A percentile compares a stretch with the other conserved stretches of the same genome.
phyloP scores from a whole-genome alignment of 2,888 invertebrate genomes.

The Clistopyga incitator region DNA sequence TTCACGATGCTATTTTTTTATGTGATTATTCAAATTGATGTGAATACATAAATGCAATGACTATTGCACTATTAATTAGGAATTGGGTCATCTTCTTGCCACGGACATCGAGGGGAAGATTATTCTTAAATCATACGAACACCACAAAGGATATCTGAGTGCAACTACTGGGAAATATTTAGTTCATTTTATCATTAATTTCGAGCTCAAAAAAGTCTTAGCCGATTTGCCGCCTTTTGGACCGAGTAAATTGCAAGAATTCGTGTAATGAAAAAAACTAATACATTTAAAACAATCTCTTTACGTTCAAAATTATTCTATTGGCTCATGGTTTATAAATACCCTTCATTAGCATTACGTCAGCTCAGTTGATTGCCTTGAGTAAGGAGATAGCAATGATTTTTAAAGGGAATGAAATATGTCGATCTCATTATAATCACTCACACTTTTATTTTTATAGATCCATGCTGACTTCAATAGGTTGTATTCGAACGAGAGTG shows the following conservation, averaged over 20 bases:
- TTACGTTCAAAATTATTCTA: background rate
- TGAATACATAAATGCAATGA: background rate
- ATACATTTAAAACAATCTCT: background rate
- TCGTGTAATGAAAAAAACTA: background rate
- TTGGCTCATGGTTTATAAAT: background rate
- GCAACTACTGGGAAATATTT: background rate
- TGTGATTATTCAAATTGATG: too few relatives aligned
- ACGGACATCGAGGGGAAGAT: background rate
- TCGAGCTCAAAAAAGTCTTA: background rate
- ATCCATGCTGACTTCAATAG: constrained; percentile 10
- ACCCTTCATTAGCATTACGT: background rate
- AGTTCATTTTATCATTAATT: background rate
- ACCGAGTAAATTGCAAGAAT: background rate
- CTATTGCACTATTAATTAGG: background rate
- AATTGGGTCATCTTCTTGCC: background rate
- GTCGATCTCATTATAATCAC: too few relatives aligned
- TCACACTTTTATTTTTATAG: background rate
- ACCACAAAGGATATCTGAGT: background rate
- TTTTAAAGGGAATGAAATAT: too few relatives aligned
- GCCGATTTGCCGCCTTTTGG: background rate
- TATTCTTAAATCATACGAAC: background rate
- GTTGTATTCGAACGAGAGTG: background rate
- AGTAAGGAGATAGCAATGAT: background rate
- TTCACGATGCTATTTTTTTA: too few relatives aligned
- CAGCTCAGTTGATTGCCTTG: background rate